Evolutionary conservation across 1,140 invertebrate species (phyloP).

Genomic region (Drosophila lacertosa): DNA sequence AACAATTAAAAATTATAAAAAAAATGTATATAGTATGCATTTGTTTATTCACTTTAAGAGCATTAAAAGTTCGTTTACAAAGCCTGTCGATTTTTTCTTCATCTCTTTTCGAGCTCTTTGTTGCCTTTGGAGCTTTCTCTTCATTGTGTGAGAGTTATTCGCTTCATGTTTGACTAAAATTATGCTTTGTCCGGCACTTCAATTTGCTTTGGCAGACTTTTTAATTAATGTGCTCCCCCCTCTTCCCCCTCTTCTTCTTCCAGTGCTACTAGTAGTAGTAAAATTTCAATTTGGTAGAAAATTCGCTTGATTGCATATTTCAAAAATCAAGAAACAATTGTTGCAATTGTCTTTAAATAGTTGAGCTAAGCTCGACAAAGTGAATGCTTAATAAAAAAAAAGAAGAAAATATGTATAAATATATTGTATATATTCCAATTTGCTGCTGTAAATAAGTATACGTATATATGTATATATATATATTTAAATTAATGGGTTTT

Average conservation of each 20-base stretch:
- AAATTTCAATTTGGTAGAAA: not conserved
- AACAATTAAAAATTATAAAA: too few species aligned
- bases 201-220: slow-evolving; percentile 70
- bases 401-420: too few species aligned
- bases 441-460: slow-evolving; percentile 21
- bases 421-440: slow-evolving; percentile 11
- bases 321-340: not conserved
- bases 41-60: not conserved
- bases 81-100: not conserved
- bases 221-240: slow-evolving; percentile 75
- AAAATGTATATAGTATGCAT: not conserved
- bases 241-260: not conserved
- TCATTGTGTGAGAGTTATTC: slow-evolving; percentile 45
- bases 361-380: slow-evolving; percentile 13
- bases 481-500: slow-evolving; percentile 46
- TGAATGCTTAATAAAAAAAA: slow-evolving; percentile 8
- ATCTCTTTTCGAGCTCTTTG: not conserved
- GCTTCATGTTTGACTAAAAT: slow-evolving; percentile 75
- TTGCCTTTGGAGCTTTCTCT: slow-evolving; percentile 9
- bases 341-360: not conserved
- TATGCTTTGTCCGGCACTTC: slow-evolving; percentile 69
- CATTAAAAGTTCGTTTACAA: not conserved
- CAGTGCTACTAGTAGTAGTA: too few species aligned
- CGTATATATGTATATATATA: slow-evolving; percentile 10
- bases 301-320: not conserved